Conservation (phyloP, 1,140 invertebrate genomes). For the Anastrepha obliqua region DNA sequence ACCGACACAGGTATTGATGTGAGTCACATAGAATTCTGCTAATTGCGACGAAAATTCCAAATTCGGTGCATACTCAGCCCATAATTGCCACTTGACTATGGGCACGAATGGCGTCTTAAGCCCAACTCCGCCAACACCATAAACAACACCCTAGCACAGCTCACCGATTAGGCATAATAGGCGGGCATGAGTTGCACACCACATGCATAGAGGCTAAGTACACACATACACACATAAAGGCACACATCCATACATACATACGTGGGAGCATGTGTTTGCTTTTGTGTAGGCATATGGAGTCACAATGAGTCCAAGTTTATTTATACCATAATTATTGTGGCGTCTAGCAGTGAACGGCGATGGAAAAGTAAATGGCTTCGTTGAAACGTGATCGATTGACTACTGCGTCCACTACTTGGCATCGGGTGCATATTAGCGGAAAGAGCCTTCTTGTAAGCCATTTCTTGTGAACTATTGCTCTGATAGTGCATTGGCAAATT, state of each 20-base stretch:
- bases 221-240: neutral
- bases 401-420: conserved; percentile 57
- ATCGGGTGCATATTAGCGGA: neutral
- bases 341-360: conserved; percentile 26
- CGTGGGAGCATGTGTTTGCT: neutral
- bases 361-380: neutral
- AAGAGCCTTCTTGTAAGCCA: neutral
- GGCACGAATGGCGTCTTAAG: conserved; percentile 11
- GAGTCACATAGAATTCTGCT: conserved; percentile 7
- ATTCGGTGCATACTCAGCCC: conserved; percentile 7
- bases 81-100: conserved; percentile 5
- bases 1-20: neutral
- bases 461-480: no score
- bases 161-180: conserved; percentile 1
- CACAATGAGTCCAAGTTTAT: neutral
- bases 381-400: conserved; percentile 73
- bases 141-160: neutral
- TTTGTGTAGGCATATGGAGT: neutral
- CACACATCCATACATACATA: neutral
- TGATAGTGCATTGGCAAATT: neutral
- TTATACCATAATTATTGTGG: neutral
- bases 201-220: neutral
- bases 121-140: neutral
- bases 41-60: conserved; percentile 45
- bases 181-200: neutral